Conservation (phyloP, 2,113 vertebrate genomes). For the Ictalurus furcatus region DNA sequence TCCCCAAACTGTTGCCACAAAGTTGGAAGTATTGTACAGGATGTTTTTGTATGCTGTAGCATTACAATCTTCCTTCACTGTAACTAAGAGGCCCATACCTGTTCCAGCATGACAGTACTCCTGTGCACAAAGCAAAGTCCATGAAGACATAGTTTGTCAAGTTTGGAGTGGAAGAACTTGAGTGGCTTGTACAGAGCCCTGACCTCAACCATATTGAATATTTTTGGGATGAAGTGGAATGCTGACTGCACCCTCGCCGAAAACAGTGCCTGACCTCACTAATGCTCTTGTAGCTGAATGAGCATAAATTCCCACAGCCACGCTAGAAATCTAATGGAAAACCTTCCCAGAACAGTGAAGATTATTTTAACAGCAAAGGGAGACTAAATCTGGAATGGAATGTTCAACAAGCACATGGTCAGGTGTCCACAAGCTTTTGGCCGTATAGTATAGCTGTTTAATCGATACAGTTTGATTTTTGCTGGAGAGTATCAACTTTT, state of each 20-base stretch:
- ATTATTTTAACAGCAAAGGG: background rate
- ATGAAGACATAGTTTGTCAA: background rate
- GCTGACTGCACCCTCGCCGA: background rate
- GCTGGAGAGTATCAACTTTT: background rate
- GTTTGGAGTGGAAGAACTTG: background rate
- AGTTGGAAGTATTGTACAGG: background rate
- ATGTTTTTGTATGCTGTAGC: background rate
- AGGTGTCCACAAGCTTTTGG: background rate
- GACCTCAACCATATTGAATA: background rate
- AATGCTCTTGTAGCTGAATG: background rate
- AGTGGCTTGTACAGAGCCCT: background rate
- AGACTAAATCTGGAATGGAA: background rate
- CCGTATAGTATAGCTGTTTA: background rate
- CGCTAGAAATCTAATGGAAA: background rate
- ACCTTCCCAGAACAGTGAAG: background rate
- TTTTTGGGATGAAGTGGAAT: background rate
- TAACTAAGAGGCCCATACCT: background rate
- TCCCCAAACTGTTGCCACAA: background rate
- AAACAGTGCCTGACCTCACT: background rate
- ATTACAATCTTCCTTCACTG: background rate
- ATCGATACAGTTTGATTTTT: background rate
- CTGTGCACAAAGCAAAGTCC: background rate
- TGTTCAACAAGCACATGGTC: background rate
- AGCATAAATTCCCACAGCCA: background rate
- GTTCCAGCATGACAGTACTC: background rate